Percentiles rank a stretch among this genome's conserved stretches.
These are phyloP conservation scores for Trichosurus vulpecula DNA, from an alignment of 2,797 vertebrate genomes.

Conservation along the genomic window DNA sequence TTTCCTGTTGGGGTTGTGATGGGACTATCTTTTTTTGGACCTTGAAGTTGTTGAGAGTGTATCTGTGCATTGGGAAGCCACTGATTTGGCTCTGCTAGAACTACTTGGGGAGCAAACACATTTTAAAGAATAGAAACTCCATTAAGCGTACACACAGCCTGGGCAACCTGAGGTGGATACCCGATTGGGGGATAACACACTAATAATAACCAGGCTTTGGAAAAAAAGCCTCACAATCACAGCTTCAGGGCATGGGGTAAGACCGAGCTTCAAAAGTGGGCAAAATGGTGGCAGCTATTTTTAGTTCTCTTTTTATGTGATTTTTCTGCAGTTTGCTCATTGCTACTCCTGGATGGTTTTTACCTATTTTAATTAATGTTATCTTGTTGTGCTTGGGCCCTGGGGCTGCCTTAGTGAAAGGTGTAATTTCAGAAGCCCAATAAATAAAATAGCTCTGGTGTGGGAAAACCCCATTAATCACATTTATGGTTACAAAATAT, in stretches of 20 bases:
- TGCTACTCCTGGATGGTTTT: conserved; percentile 69
- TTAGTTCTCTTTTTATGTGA: conserved; percentile 67
- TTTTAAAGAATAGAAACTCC: neutral
- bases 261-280: conserved; percentile 57
- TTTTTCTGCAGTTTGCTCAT: conserved; percentile 36
- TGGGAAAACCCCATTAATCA: conserved; percentile 58
- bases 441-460: conserved; percentile 66
- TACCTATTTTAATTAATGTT: conserved; percentile 78
- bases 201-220: conserved; percentile 59
- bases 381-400: conserved; percentile 60
- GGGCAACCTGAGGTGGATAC: conserved; percentile 42
- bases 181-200: conserved; percentile 52
- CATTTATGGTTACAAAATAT: conserved; percentile 70
- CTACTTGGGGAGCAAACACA: neutral
- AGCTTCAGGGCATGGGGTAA: conserved; percentile 63
- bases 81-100: neutral
- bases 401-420: conserved; percentile 61
- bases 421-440: conserved; percentile 70
- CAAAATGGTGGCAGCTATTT: conserved; percentile 67
- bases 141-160: neutral
- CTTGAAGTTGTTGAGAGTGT: neutral
- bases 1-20: neutral
- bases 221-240: conserved; percentile 56
- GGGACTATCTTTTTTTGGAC: neutral
- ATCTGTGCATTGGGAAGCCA: neutral